Conservation (phyloP, 1,140 invertebrate species). For the Plodia interpunctella region DNA sequence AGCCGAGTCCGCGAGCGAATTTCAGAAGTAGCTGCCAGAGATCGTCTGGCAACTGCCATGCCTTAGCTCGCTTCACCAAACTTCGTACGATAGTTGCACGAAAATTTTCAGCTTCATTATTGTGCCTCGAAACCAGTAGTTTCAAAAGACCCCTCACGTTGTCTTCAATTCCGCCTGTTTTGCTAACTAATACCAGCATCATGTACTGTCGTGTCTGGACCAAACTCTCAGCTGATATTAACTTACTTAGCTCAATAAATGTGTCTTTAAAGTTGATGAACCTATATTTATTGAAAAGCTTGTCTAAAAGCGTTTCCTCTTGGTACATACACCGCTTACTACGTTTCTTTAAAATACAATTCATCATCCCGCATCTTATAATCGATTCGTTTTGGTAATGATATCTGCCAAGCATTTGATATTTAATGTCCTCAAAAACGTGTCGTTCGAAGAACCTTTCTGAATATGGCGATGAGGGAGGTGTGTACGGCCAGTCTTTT, state of each 20-base stretch:
- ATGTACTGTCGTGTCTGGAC: conserved; percentile 43
- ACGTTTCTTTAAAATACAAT: background rate
- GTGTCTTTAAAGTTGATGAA: conserved; percentile 41
- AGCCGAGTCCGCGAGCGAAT: conserved; percentile 38
- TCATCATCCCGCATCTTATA: no score
- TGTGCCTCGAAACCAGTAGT: conserved; percentile 31
- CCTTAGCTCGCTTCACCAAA: conserved; percentile 40
- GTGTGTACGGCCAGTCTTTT: conserved; percentile 35
- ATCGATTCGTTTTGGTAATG: no score
- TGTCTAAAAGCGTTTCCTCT: conserved; percentile 22
- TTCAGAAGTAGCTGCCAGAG: conserved; percentile 36
- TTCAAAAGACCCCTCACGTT: conserved; percentile 36
- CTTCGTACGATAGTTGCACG: conserved; percentile 47
- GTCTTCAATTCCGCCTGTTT: conserved; percentile 36
- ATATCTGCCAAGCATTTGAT: conserved; percentile 5
- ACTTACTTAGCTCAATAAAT: conserved; percentile 39
- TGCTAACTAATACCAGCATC: conserved; percentile 55
- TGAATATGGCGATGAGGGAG: conserved; percentile 17
- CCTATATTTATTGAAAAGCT: conserved; percentile 44
- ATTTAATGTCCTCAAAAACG: conserved; percentile 26
- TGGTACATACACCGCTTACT: background rate
- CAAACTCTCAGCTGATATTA: conserved; percentile 31
- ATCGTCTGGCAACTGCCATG: conserved; percentile 41
- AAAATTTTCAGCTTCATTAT: conserved; percentile 43
- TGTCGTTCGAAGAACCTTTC: background rate